phyloP scores from a whole-genome alignment of 2,113 vertebrate species.

The Chunga burmeisteri region DNA sequence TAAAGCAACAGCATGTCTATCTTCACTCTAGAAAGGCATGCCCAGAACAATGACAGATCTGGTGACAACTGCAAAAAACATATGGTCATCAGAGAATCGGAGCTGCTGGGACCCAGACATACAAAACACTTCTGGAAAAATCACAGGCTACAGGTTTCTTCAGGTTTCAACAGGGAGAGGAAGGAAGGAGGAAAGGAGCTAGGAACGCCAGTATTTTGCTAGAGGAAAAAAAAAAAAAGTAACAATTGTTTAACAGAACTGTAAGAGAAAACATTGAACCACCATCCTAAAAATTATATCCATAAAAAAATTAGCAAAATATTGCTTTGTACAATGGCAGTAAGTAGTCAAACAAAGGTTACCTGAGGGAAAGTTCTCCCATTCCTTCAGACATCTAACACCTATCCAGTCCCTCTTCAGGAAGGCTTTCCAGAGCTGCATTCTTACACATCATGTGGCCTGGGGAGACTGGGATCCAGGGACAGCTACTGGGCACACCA shows the following conservation, averaged over 20 bases:
- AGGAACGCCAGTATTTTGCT: neutral
- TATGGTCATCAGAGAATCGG: neutral
- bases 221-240: fast-evolving
- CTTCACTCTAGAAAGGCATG: neutral
- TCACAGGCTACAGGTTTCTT: neutral
- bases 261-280: neutral
- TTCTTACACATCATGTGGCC: neutral
- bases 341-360: neutral
- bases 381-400: neutral
- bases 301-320: neutral
- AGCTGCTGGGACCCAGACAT: neutral
- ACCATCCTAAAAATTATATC: neutral
- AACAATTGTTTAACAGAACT: neutral
- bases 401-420: neutral
- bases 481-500: neutral
- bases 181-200: neutral
- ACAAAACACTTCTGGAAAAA: neutral
- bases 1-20: neutral
- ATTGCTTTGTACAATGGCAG: neutral
- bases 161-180: neutral
- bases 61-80: neutral
- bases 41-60: neutral
- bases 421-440: neutral
- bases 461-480: neutral
- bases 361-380: neutral